Evolutionary conservation across 2,888 invertebrate genomes (phyloP).

Genomic region (Nephrotoma guestfalica): DNA sequence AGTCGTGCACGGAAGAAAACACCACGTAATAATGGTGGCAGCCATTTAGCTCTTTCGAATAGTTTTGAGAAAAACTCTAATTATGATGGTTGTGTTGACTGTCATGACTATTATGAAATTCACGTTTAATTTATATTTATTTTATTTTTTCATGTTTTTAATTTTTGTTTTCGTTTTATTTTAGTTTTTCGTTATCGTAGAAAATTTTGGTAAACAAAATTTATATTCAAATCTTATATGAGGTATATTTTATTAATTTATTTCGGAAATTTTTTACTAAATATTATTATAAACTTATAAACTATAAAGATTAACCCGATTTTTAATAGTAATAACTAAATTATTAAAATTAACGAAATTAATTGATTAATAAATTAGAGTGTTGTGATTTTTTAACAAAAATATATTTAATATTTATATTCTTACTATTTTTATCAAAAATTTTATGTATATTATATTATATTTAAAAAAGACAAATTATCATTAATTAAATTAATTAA

Average conservation of each 20-base stretch:
- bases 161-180: neutral
- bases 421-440: neutral
- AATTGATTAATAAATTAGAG: neutral
- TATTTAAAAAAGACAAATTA: neutral
- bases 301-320: neutral
- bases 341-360: neutral
- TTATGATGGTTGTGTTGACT: constrained; percentile 27
- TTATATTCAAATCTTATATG: neutral
- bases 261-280: neutral
- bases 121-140: constrained; percentile 35
- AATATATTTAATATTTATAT: neutral
- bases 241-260: neutral
- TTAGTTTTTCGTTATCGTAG: neutral
- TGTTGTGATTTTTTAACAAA: neutral
- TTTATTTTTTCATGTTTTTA: neutral
- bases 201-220: neutral
- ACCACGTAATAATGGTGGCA: constrained; percentile 22
- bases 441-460: neutral
- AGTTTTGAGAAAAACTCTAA: constrained; percentile 10
- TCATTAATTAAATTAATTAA: neutral
- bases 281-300: neutral
- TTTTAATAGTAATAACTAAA: neutral
- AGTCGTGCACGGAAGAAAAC: constrained; percentile 45
- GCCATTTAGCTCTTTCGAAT: constrained; percentile 13
- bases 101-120: constrained; percentile 38